Evolutionary conservation across 1,140 invertebrate genomes (phyloP).

Genomic region (Drosophila teissieri): DNA sequence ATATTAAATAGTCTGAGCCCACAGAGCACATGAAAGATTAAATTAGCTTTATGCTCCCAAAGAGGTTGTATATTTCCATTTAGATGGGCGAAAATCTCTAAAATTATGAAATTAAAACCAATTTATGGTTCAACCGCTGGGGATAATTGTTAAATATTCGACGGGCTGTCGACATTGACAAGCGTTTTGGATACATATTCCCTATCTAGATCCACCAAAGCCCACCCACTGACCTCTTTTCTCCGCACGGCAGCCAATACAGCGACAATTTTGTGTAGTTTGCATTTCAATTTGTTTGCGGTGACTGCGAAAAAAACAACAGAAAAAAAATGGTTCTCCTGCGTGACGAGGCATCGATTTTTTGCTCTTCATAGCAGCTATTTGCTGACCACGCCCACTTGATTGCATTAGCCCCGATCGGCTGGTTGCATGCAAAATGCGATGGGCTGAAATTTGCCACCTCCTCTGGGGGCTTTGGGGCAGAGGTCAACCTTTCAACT

Average conservation of each 20-base stretch:
- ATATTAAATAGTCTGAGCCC: neutral
- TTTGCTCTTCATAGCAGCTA: conserved; percentile 8
- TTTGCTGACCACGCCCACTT: conserved; percentile 64
- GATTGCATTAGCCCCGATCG: conserved; percentile 57
- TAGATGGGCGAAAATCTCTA: neutral
- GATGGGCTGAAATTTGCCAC: neutral
- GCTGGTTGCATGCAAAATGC: conserved; percentile 38
- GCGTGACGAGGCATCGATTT: conserved; percentile 49
- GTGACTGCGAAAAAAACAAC: conserved; percentile 4
- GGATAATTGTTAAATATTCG: conserved; percentile 25
- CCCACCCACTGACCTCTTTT: neutral
- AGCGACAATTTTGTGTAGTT: conserved; percentile 32
- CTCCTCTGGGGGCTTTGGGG: neutral
- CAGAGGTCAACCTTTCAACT: conserved; percentile 11
- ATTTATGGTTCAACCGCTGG: neutral
- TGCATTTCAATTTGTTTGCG: conserved; percentile 51
- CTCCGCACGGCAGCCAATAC: conserved; percentile 3
- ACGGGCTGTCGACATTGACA: neutral
- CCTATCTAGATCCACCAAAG: neutral
- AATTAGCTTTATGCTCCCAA: too few species aligned
- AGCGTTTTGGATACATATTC: neutral
- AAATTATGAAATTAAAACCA: neutral
- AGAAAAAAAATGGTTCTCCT: conserved; percentile 4
- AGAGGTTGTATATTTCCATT: neutral
- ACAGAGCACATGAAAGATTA: too few species aligned